Evolutionary conservation across 2,113 vertebrate genomes (phyloP), one percentile per base, ranked within the genome.

Genomic region (Montifringilla adamsi): DNA sequence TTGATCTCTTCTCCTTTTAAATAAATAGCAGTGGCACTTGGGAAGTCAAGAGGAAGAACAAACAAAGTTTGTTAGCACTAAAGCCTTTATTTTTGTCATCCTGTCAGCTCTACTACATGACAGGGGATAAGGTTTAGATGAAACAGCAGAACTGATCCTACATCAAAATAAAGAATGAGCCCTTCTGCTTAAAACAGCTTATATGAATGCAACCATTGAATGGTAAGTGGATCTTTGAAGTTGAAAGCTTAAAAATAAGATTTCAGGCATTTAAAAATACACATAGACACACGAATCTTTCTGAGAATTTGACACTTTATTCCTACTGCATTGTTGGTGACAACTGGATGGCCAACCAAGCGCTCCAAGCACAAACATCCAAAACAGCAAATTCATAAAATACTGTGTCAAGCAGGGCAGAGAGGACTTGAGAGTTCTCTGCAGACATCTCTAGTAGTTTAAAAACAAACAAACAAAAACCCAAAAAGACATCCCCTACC

Each of bases 101-200:
- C 53, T 94, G 75, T 62, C 82, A 80, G 27, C 30, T 91, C 87
- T 73, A 27, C 8, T 69, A 24, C 16, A 19, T 87, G 75, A 58
- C 67, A 79, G 69, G 4, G 22, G 49, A 62, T 83, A 91, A 87
- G 46, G 49, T 80, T 95, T 41, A 19, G 62, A 68, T 31, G 49
- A 91, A 96, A 62, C 37, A 87, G 49, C 33, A 62, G n/a, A 78
- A 75, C 58, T 81, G 87, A 92, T 66, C 68, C 63, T 50, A 78
- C 43, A 74, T 75, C 89, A 94, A 81, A 96, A 94, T 52, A 77
- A 77, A n/a, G 68, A 86, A 90, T 75, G 19, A 93, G 84, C 35
- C 39, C 30, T 69, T 88, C 60, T 78, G 30, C 60, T 72, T 94
- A 72, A 87, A 74, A 78, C 35, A 69, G 41, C 18, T 90, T 5